Evolutionary conservation across 2,797 vertebrate genomes (phyloP).

Genomic region (Pachyuromys duprasi): DNA sequence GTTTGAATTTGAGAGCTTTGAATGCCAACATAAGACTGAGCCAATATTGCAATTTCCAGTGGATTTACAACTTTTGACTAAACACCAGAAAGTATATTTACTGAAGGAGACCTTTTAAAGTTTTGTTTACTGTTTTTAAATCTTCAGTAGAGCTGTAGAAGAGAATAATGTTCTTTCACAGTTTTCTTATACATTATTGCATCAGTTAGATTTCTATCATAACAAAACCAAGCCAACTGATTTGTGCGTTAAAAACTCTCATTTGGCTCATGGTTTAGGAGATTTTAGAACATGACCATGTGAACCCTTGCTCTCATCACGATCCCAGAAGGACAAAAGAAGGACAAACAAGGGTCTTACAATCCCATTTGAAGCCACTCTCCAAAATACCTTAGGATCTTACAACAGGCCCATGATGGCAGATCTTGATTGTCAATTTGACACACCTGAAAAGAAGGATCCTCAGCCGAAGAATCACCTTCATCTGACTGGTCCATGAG

Average conservation of each 20-base stretch:
- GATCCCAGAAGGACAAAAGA: background rate
- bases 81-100: background rate
- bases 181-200: background rate
- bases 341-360: background rate
- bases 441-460: background rate
- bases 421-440: background rate
- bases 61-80: background rate
- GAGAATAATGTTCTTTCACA: background rate
- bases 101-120: background rate
- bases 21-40: constrained; percentile 8
- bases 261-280: background rate
- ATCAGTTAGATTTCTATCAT: background rate
- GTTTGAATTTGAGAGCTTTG: background rate
- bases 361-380: background rate
- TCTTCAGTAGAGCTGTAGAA: background rate
- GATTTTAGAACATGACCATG: background rate
- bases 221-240: background rate
- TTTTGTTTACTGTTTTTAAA: background rate
- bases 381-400: background rate
- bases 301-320: background rate
- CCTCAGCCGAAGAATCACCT: background rate
- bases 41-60: background rate
- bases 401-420: background rate
- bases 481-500: background rate
- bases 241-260: background rate